Conservation (phyloP, 2,888 invertebrate species). For the Pyrochroa serraticornis region DNA sequence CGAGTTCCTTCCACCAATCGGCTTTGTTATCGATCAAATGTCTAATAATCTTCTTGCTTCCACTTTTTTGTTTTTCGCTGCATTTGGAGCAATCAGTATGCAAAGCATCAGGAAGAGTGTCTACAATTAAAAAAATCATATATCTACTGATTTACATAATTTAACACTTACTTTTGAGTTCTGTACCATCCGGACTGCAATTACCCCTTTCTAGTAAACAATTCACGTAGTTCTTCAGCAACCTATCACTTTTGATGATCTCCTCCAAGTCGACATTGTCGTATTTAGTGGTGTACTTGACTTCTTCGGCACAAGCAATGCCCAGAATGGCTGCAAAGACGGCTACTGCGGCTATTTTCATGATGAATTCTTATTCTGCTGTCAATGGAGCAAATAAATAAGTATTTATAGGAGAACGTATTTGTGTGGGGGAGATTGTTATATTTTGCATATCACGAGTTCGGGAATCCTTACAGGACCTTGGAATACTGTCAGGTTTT, state of each 20-base stretch:
- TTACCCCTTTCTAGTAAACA: slow-evolving; percentile 66
- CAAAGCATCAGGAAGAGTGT: slow-evolving; percentile 73
- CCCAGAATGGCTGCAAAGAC: not conserved
- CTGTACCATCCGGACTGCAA: slow-evolving; percentile 69
- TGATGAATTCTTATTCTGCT: slow-evolving; percentile 2
- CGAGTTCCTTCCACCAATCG: slow-evolving; percentile 68
- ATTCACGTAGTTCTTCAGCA: slow-evolving; percentile 68
- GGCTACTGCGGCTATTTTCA: slow-evolving; percentile 1
- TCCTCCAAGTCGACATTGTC: slow-evolving; percentile 71
- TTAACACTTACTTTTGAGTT: slow-evolving; percentile 55
- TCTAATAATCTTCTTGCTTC: slow-evolving; percentile 69
- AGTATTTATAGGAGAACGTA: too few relatives aligned
- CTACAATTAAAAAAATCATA: slow-evolving; percentile 50
- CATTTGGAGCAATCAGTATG: slow-evolving; percentile 71
- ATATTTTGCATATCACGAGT: too few relatives aligned
- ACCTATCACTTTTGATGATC: slow-evolving; percentile 65
- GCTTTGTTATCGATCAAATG: slow-evolving; percentile 70
- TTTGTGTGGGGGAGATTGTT: too few relatives aligned
- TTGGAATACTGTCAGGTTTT: too few relatives aligned
- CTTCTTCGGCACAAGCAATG: slow-evolving; percentile 1
- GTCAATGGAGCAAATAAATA: too few relatives aligned
- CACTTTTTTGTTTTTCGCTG: slow-evolving; percentile 67
- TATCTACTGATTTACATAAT: not conserved
- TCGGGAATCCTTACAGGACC: too few relatives aligned
- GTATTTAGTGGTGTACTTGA: slow-evolving; percentile 55